phyloP scores from a whole-genome alignment of 2,113 vertebrate species.

The Callithrix jacchus region DNA sequence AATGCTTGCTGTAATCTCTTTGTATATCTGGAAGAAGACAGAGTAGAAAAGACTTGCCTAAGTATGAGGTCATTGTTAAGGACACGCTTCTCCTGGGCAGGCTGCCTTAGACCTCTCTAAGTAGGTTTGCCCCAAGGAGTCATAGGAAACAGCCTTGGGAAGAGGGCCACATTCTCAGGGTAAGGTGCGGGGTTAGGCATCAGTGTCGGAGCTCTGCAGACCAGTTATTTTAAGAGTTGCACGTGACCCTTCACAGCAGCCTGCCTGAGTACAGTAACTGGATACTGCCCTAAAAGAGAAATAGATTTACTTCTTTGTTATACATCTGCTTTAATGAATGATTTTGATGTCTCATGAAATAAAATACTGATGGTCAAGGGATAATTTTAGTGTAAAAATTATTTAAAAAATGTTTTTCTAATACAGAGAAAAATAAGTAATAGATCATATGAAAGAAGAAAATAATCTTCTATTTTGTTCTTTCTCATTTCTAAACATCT shows the following conservation, averaged over 20 bases:
- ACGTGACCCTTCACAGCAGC: not conserved
- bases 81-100: accelerated
- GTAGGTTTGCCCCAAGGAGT: not conserved
- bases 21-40: not conserved
- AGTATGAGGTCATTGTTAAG: not conserved
- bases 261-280: not conserved
- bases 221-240: not conserved
- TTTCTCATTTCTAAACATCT: not conserved
- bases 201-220: not conserved
- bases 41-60: not conserved
- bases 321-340: not conserved
- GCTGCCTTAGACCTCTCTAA: not conserved
- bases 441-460: not conserved
- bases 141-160: not conserved
- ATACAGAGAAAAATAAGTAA: not conserved
- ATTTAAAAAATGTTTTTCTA: not conserved
- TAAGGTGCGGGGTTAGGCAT: not conserved
- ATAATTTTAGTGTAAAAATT: not conserved
- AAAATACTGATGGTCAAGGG: not conserved
- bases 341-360: not conserved
- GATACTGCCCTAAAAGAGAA: not conserved
- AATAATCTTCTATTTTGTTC: not conserved
- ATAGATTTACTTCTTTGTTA: not conserved
- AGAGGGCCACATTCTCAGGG: not conserved
- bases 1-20: not conserved